These are phyloP conservation scores for Carduelis carduelis DNA, from an alignment of 2,797 vertebrate genomes.

Conservation along the genomic window DNA sequence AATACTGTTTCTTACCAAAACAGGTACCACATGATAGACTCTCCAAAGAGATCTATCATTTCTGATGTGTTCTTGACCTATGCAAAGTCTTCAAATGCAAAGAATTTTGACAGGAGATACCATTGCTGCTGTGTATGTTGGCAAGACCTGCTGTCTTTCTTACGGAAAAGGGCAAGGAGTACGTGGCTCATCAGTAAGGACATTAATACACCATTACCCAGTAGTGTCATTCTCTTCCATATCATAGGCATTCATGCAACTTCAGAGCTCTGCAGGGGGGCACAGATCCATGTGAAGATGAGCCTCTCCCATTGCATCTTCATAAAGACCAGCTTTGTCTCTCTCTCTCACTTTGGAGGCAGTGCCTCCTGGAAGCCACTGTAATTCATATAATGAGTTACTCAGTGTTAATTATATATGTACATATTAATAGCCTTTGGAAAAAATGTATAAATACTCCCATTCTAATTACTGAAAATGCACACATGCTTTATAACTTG, in stretches of 20 bases:
- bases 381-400: background rate
- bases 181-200: background rate
- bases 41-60: background rate
- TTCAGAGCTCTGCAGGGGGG: background rate
- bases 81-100: background rate
- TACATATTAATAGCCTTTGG: background rate
- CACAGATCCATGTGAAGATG: background rate
- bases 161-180: background rate
- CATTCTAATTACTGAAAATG: background rate
- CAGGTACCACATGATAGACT: background rate
- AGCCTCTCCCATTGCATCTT: background rate
- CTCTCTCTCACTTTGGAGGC: background rate
- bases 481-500: background rate
- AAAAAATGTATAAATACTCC: conserved; percentile 15
- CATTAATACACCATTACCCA: background rate
- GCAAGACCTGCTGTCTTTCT: background rate
- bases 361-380: background rate
- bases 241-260: background rate
- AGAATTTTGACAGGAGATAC: background rate
- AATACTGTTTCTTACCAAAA: background rate
- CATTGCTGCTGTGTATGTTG: background rate
- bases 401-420: background rate
- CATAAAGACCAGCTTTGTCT: background rate
- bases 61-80: background rate
- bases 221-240: background rate